phyloP scores from a whole-genome alignment of 2,797 vertebrate species.

The Apogon talboti region DNA sequence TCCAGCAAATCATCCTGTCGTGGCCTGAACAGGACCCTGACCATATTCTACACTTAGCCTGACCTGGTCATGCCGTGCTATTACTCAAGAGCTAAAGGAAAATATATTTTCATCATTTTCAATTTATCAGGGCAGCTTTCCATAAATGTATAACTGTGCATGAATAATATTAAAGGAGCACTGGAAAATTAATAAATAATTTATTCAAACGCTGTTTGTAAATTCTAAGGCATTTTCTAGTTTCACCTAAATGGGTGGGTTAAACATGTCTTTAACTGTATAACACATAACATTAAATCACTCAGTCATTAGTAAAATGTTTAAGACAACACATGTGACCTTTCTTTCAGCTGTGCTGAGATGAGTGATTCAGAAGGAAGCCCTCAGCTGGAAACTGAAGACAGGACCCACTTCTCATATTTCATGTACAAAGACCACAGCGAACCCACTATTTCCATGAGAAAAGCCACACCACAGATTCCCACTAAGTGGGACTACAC shows the following conservation, averaged over 20 bases:
- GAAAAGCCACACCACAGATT: constrained; percentile 18
- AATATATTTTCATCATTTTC: neutral
- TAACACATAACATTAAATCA: constrained; percentile 40
- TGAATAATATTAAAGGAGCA: constrained; percentile 33
- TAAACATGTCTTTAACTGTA: constrained; percentile 8
- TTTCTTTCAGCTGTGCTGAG: constrained; percentile 69
- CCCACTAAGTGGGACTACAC: constrained; percentile 19
- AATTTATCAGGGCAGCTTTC: constrained; percentile 47
- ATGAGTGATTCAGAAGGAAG: constrained; percentile 61
- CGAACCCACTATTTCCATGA: constrained; percentile 41
- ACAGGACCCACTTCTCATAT: constrained; percentile 63
- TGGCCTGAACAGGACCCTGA: constrained; percentile 59
- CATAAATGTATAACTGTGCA: constrained; percentile 22
- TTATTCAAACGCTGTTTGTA: constrained; percentile 7
- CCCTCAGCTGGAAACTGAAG: constrained; percentile 67
- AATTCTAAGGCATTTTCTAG: constrained; percentile 1
- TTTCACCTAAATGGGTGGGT: constrained; percentile 17
- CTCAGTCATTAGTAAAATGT: constrained; percentile 59
- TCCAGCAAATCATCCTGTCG: constrained; percentile 67
- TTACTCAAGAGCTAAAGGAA: constrained; percentile 31
- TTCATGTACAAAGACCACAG: constrained; percentile 65
- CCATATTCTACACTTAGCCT: constrained; percentile 59
- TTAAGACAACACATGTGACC: constrained; percentile 67
- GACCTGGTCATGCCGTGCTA: constrained; percentile 49
- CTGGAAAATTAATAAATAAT: constrained; percentile 34